Percentiles rank a stretch among this genome's conserved stretches.
phyloP scores from a whole-genome alignment of 2,888 invertebrate genomes.

The Dorcus parallelipipedus region DNA sequence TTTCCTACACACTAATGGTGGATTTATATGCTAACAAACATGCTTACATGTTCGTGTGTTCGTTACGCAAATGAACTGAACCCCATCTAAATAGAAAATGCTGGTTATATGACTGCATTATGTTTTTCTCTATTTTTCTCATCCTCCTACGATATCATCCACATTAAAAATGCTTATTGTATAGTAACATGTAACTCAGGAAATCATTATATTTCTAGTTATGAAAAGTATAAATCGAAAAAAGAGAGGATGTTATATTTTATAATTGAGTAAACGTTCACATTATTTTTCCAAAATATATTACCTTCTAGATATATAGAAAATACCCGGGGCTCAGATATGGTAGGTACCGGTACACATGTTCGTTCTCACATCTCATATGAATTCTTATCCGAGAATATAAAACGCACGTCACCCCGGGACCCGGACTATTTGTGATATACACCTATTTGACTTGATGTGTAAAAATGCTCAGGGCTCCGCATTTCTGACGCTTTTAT shows the following conservation, averaged over 20 bases:
- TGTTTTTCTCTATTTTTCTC: too few relatives aligned
- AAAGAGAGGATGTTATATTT: too few relatives aligned
- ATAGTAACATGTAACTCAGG: too few relatives aligned
- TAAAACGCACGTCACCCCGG: conserved; percentile 39
- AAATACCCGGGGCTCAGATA: conserved; percentile 3
- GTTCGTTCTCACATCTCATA: conserved; percentile 39
- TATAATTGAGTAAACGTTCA: background rate
- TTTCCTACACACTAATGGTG: conserved; percentile 44
- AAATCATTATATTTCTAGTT: too few relatives aligned
- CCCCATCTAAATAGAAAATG: conserved; percentile 14
- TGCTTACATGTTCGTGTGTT: conserved; percentile 40
- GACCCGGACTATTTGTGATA: conserved; percentile 38
- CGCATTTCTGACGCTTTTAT: conserved; percentile 25
- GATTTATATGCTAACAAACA: conserved; percentile 43
- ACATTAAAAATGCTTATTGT: too few relatives aligned
- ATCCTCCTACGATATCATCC: too few relatives aligned
- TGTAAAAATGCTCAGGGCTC: conserved; percentile 27
- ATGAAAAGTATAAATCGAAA: too few relatives aligned
- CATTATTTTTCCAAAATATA: background rate
- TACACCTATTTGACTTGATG: conserved; percentile 34
- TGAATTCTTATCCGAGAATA: conserved; percentile 41
- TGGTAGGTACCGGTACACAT: conserved; percentile 24
- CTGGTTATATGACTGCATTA: background rate
- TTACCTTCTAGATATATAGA: background rate
- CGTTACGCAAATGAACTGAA: conserved; percentile 40